A percentile compares a stretch with the other conserved stretches of the same genome.
phyloP scores from a whole-genome alignment of 2,113 vertebrate species.

The Equus quagga region DNA sequence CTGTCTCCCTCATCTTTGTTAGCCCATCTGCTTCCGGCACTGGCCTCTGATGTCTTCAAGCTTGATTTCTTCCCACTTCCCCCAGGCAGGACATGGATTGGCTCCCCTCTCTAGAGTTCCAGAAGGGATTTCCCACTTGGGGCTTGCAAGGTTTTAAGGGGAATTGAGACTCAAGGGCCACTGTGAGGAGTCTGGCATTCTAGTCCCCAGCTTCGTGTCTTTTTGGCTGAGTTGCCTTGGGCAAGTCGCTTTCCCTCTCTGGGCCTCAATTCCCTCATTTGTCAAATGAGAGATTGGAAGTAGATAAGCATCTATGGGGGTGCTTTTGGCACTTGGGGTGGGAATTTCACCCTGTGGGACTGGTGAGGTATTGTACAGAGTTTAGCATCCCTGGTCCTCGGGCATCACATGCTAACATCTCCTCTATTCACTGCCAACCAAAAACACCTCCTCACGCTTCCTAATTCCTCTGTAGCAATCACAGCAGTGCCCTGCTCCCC shows the following conservation, averaged over 20 bases:
- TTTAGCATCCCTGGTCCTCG: background rate
- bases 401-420: background rate
- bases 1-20: slow-evolving; percentile 43
- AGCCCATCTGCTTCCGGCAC: slow-evolving; percentile 60
- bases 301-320: background rate
- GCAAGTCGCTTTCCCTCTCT: background rate
- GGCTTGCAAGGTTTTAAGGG: background rate
- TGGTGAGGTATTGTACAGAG: fast-evolving
- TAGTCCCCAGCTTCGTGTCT: background rate
- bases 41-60: background rate
- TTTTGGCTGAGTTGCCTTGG: background rate
- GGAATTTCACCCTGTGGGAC: background rate
- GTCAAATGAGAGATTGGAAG: background rate
- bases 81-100: background rate
- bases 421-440: background rate
- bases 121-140: background rate
- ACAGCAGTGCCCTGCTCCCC: fast-evolving
- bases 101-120: background rate
- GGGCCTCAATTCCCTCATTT: background rate
- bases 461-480: background rate
- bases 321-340: background rate
- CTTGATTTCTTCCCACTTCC: background rate
- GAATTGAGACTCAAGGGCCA: background rate
- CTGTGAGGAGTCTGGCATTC: background rate
- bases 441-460: background rate